Percentiles rank a stretch among this genome's conserved stretches.
Evolutionary conservation across 2,888 invertebrate species (phyloP).

Genomic region (Pasiphila rectangulata): DNA sequence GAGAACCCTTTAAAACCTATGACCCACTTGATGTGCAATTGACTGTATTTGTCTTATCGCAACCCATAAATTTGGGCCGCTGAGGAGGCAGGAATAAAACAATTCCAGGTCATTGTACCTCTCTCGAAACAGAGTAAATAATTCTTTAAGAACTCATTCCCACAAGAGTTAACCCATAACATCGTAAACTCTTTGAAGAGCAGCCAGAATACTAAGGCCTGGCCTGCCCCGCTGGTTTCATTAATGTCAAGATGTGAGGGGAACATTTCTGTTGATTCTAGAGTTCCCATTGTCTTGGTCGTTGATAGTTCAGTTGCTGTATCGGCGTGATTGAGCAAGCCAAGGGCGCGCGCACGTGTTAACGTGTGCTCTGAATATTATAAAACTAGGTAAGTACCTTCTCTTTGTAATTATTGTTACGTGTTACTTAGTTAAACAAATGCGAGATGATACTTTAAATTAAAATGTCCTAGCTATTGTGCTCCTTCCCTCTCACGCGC

Average conservation of each 20-base stretch:
- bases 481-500: too few relatives aligned
- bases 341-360: constrained; percentile 43
- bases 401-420: too few relatives aligned
- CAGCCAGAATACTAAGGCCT: constrained; percentile 33
- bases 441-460: too few relatives aligned
- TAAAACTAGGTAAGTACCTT: constrained; percentile 26
- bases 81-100: constrained; percentile 29
- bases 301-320: constrained; percentile 41
- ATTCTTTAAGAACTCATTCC: constrained; percentile 33
- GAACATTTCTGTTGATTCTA: constrained; percentile 10
- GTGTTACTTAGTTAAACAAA: too few relatives aligned
- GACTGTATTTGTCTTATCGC: constrained; percentile 16
- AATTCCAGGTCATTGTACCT: constrained; percentile 30
- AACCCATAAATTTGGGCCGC: constrained; percentile 14
- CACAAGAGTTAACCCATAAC: constrained; percentile 42
- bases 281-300: constrained; percentile 29
- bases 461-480: too few relatives aligned
- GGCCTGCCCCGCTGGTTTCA: constrained; percentile 16
- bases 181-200: constrained; percentile 41
- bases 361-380: constrained; percentile 51
- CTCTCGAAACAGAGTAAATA: constrained; percentile 29
- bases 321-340: constrained; percentile 47
- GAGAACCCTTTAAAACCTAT: constrained; percentile 6
- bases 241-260: constrained; percentile 10
- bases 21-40: constrained; percentile 11